Evolutionary conservation across 2,888 invertebrate species (phyloP), one percentile per base, ranked within the genome.

Genomic region (Isotomurus palustris): DNA sequence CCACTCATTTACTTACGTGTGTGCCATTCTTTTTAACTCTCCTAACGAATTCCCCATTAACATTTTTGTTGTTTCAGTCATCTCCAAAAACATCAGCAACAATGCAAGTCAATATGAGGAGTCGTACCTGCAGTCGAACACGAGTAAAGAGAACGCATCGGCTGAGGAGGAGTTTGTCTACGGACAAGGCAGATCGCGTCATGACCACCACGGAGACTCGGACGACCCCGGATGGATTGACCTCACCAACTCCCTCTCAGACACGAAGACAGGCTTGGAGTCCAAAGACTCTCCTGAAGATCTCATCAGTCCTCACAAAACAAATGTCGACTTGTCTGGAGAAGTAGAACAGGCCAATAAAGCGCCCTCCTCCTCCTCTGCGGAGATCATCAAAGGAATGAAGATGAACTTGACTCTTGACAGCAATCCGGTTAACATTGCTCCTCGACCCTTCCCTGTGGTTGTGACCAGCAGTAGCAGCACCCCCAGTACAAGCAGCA

Each of bases 61-160:
- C n/a, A n/a, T n/a, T 27, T 28, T 29, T 60, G 40, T 35, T 36
- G 25, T 63, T 55, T 3, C 60, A 69, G 69, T 67, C 24, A 54
- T 69, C 40, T 69, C 69, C 32, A 69, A 69, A 57, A 67, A 58
- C 57, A 62, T 63, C 32, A 65, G 58, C 52, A 69, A 61, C 49
- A 65, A 63, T 52, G 63, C 66, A 56, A 66, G 64, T 59, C 66
- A 66, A 50, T 64, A 56, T 32, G 69, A 69, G 55, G 69, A 69
- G 43, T 60, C 62, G 22, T 67, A 59, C 55, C 50, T 64, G n/a
- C 55, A 54, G 17, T 49, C 53, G 24, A 54, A 59, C 27, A 48
- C 54, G 5, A 50, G 51, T 35, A 56, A 50, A 25, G 47, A 53
- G 19, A 51, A 35, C 40, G 48, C 10, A 38, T 49, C 21, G 28